Base-by-base conservation (phyloP, 92 coral and sea anemone species). In the Actinostola sp. region DNA sequence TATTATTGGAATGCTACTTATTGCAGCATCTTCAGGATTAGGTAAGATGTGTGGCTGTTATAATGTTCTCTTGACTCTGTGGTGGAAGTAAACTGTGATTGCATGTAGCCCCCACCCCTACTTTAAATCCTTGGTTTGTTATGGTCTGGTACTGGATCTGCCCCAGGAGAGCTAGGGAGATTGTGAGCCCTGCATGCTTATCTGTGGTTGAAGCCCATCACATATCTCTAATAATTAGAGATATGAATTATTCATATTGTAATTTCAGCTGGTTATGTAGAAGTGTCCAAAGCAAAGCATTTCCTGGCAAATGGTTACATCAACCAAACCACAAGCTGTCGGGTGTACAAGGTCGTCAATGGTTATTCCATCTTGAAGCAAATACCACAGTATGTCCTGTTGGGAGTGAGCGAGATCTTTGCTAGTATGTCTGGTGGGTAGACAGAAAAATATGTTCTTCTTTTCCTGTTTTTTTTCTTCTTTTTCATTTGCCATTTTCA, bases 361-460 rank as follows among this genome's bases (percentile, higher is more conserved):
- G 75, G 86, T 32, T 73, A 56, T 67, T 77, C 83, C 71, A 92
- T 94, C 34, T 84, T 89, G 67, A 89, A 90, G 78, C 98, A 94
- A 60, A 66, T 88, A 17, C 98, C 98, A 2, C 98, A 94, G 65
- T 94, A 94, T 66, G 58, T 69, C 25, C 83, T 94, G 42, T 66
- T 94, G 70, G 98, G 98, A 11, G 55, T 88, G 33, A 94, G 98
- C 79, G 98, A 94, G 72, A 83, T 94, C 11, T 85, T 94, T 58
- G 85, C 94, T n/a, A 88, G 97, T 53, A 94, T 90, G 79, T 85
- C 97, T 70, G 97, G 96, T 90, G 55, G 39, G 63, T 57, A 30
- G 61, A 28, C 16, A 39, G 44, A 26, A 8, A 34, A n/a, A n/a
- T n/a, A n/a, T n/a, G n/a, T n/a, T n/a, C n/a, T n/a, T n/a, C n/a